These are phyloP conservation scores for Drosophila affinis DNA, from an alignment of 2,888 invertebrate species.

Conservation along the genomic window DNA sequence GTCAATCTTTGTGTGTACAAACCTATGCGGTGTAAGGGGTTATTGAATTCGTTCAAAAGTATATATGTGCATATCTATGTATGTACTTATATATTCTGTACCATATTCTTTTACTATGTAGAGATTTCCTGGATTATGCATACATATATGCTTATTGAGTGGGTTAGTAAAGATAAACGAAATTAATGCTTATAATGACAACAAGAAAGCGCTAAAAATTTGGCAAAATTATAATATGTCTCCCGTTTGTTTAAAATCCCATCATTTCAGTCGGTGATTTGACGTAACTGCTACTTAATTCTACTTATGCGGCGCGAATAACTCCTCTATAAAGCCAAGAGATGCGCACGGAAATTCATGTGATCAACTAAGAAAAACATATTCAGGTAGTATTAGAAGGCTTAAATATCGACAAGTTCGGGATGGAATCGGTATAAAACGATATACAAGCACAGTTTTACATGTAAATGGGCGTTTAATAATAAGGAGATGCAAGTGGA, in stretches of 20 bases:
- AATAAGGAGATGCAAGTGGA: constrained; percentile 62
- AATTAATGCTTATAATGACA: neutral
- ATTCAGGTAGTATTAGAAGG: neutral
- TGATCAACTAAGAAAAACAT: neutral
- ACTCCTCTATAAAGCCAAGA: constrained; percentile 1
- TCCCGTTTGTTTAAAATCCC: neutral
- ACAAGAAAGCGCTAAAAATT: neutral
- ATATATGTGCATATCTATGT: too few relatives aligned
- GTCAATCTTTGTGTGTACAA: too few relatives aligned
- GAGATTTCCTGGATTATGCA: too few relatives aligned
- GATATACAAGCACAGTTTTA: constrained; percentile 9
- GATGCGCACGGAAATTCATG: neutral
- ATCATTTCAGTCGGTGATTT: neutral
- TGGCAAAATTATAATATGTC: neutral
- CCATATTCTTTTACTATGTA: too few relatives aligned
- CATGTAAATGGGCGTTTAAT: constrained; percentile 21
- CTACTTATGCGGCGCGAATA: neutral
- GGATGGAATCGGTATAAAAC: neutral
- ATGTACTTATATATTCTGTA: too few relatives aligned
- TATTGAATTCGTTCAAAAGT: too few relatives aligned
- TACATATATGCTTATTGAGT: neutral
- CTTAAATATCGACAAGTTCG: neutral
- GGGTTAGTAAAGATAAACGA: neutral
- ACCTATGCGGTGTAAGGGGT: too few relatives aligned
- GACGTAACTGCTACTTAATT: neutral